Percentiles rank a stretch among this genome's conserved stretches.
These are phyloP conservation scores for Eumeta japonica DNA, from an alignment of 1,140 invertebrate species.

Conservation along the genomic window DNA sequence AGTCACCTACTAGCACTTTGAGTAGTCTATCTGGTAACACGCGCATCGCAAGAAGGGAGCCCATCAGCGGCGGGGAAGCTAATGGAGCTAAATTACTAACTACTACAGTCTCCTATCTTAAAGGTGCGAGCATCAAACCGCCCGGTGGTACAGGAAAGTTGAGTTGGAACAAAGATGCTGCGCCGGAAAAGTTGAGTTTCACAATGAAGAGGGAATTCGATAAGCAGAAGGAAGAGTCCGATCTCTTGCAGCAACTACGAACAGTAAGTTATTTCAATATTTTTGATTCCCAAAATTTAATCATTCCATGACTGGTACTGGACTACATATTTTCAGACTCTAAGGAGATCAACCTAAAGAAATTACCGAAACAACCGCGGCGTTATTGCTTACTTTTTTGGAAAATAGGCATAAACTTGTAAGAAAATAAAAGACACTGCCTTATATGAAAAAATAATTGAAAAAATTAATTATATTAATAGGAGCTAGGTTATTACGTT, in stretches of 20 bases:
- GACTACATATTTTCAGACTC: background rate
- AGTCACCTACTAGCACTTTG: constrained; percentile 56
- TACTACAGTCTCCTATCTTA: constrained; percentile 59
- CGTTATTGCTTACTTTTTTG: too few relatives aligned
- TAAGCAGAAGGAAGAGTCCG: constrained; percentile 84
- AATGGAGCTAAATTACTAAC: constrained; percentile 58
- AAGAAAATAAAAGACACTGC: too few relatives aligned
- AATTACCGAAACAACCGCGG: too few relatives aligned
- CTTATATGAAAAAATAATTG: too few relatives aligned
- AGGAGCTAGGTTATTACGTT: too few relatives aligned
- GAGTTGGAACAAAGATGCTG: constrained; percentile 68
- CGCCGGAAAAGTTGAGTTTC: constrained; percentile 79
- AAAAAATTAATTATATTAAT: too few relatives aligned
- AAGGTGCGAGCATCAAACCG: constrained; percentile 52
- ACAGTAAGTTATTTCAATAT: constrained; percentile 70
- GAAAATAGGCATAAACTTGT: too few relatives aligned
- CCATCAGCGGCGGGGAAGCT: too few relatives aligned
- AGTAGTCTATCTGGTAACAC: constrained; percentile 48
- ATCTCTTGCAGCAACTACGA: constrained; percentile 80
- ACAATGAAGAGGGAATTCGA: constrained; percentile 91
- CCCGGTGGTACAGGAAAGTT: constrained; percentile 62
- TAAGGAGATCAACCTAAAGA: too few relatives aligned
- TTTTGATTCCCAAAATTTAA: background rate
- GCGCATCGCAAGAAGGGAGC: constrained; percentile 44
- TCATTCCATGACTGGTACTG: background rate